phyloP scores from a whole-genome alignment of 2,113 vertebrate genomes.

The Cinclus cinclus region DNA sequence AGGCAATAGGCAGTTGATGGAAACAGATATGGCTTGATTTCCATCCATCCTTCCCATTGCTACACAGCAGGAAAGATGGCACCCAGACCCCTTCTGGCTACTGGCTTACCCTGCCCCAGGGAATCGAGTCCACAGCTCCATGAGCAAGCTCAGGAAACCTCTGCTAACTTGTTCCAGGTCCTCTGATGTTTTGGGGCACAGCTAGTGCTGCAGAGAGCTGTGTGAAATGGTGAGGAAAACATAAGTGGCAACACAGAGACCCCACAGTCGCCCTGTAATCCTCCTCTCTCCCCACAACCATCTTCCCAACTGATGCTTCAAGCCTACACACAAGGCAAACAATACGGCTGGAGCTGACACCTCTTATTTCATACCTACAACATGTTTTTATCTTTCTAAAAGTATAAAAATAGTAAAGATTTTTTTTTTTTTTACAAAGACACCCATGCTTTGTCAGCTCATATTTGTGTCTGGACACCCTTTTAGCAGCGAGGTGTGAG shows the following conservation, averaged over 20 bases:
- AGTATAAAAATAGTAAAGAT: constrained; percentile 23
- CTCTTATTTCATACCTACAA: not conserved
- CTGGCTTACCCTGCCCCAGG: not conserved
- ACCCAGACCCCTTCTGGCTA: not conserved
- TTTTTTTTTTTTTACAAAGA: not conserved
- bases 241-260: not conserved
- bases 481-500: not conserved
- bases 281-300: not conserved
- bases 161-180: rapidly evolving
- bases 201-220: not conserved
- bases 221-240: not conserved
- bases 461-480: not conserved
- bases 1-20: not conserved
- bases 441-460: not conserved
- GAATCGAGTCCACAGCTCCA: not conserved
- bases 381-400: not conserved
- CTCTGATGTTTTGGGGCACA: not conserved
- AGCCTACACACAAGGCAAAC: not conserved
- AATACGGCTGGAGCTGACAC: not conserved
- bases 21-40: not conserved
- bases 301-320: not conserved
- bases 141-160: not conserved
- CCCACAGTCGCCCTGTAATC: rapidly evolving
- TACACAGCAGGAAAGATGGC: not conserved
- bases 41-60: not conserved